These are phyloP conservation scores for Dicentrarchus labrax DNA, from an alignment of 2,113 vertebrate species.

Conservation along the genomic window DNA sequence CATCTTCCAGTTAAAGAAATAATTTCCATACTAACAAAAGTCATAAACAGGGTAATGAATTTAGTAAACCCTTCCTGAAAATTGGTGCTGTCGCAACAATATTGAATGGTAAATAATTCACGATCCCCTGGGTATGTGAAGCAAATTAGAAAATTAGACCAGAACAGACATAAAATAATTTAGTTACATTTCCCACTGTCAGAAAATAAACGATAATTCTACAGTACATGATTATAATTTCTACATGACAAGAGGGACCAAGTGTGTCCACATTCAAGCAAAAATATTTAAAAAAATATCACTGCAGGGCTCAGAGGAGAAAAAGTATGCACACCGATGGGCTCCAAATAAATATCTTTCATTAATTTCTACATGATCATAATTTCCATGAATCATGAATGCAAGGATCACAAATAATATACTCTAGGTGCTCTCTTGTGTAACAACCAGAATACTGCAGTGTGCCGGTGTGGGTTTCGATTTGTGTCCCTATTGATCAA, in stretches of 20 bases:
- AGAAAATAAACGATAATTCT: not conserved
- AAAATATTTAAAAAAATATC: no score
- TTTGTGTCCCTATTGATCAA: constrained; percentile 45
- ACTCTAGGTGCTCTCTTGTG: not conserved
- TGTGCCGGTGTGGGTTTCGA: constrained; percentile 3
- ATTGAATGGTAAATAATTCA: constrained; percentile 7
- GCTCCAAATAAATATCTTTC: no score
- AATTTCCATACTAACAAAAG: not conserved
- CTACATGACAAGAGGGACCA: not conserved
- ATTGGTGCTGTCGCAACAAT: not conserved
- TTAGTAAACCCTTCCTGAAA: not conserved
- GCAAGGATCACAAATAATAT: not conserved
- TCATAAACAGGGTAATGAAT: not conserved
- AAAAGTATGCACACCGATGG: no score
- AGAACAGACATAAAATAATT: not conserved
- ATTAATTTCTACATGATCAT: not conserved
- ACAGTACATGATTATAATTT: not conserved
- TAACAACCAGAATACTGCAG: not conserved
- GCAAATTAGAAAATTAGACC: constrained; percentile 3
- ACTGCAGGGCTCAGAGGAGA: no score
- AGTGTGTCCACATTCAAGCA: no score
- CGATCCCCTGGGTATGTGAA: not conserved
- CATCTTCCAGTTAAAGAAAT: not conserved
- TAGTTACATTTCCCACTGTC: not conserved
- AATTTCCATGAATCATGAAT: not conserved